Evolutionary conservation across 2,888 invertebrate species (phyloP).

Genomic region (Arenicola marina): DNA sequence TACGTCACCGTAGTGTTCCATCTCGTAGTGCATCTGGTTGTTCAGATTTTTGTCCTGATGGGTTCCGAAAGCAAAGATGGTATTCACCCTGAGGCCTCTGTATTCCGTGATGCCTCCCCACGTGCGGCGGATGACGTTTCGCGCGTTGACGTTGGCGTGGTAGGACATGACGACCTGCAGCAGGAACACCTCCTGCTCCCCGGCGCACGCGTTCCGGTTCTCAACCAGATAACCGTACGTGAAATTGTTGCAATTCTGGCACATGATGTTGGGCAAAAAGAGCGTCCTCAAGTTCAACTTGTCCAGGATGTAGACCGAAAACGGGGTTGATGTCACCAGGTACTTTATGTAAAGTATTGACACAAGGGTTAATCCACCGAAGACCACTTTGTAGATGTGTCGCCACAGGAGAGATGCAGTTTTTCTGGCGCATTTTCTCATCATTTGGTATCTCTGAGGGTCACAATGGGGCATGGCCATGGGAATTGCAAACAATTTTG

Average conservation of each 20-base stretch:
- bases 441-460: too few species aligned
- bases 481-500: too few species aligned
- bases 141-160: conserved; percentile 28
- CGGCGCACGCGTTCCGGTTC: conserved; percentile 20
- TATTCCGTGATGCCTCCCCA: conserved; percentile 31
- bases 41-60: conserved; percentile 35
- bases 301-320: conserved; percentile 31
- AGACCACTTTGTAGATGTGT: too few species aligned
- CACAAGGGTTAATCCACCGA: too few species aligned
- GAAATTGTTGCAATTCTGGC: conserved; percentile 30
- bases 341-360: too few species aligned
- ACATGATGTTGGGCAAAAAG: conserved; percentile 30
- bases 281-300: conserved; percentile 25
- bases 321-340: conserved; percentile 24
- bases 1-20: conserved; percentile 25
- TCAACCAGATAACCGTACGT: conserved; percentile 16
- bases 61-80: conserved; percentile 31
- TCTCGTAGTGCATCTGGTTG: conserved; percentile 25
- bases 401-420: too few species aligned
- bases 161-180: conserved; percentile 30
- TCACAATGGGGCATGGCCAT: too few species aligned
- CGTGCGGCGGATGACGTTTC: conserved; percentile 26
- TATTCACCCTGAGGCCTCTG: conserved; percentile 28
- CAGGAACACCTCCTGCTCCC: conserved; percentile 23
- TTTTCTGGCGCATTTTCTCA: too few species aligned